Evolutionary conservation across 1,140 invertebrate genomes (phyloP).

Genomic region (Thaumatotibia leucotreta): DNA sequence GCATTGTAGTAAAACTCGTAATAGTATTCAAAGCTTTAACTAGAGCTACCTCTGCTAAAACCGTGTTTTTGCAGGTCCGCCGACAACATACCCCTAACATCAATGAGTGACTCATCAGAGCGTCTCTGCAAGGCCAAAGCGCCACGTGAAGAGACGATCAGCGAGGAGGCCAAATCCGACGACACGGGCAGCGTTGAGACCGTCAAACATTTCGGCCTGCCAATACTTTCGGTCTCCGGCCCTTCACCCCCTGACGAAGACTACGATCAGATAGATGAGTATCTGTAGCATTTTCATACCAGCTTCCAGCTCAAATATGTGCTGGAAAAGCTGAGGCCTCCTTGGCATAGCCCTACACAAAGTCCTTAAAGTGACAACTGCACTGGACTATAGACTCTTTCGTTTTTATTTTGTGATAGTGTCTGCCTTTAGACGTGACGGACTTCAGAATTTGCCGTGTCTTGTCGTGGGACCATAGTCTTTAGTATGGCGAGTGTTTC

Average conservation of each 20-base stretch:
- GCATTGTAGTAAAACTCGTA: too few relatives aligned
- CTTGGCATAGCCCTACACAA: conserved; percentile 59
- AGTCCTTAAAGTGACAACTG: conserved; percentile 43
- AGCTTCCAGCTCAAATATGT: conserved; percentile 71
- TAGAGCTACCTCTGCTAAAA: not conserved
- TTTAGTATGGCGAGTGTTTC: conserved; percentile 41
- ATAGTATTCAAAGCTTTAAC: too few relatives aligned
- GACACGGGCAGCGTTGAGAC: conserved; percentile 77
- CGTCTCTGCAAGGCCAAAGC: conserved; percentile 66
- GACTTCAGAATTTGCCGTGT: conserved; percentile 38
- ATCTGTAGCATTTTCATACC: conserved; percentile 73
- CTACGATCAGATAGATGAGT: conserved; percentile 75
- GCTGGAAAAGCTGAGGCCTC: conserved; percentile 65
- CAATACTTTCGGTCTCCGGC: conserved; percentile 85
- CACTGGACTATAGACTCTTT: conserved; percentile 30
- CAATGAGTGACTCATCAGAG: conserved; percentile 73
- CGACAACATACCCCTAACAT: conserved; percentile 78
- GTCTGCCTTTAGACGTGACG: conserved; percentile 33
- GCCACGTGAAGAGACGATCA: conserved; percentile 59
- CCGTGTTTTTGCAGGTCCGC: conserved; percentile 55
- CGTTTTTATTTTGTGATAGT: conserved; percentile 39
- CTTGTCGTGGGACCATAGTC: conserved; percentile 66
- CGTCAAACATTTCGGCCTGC: conserved; percentile 82
- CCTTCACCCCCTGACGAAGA: conserved; percentile 86
- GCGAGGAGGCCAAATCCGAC: conserved; percentile 66